Evolutionary conservation across 2,888 invertebrate genomes (phyloP).

Genomic region (Globia sparganii): DNA sequence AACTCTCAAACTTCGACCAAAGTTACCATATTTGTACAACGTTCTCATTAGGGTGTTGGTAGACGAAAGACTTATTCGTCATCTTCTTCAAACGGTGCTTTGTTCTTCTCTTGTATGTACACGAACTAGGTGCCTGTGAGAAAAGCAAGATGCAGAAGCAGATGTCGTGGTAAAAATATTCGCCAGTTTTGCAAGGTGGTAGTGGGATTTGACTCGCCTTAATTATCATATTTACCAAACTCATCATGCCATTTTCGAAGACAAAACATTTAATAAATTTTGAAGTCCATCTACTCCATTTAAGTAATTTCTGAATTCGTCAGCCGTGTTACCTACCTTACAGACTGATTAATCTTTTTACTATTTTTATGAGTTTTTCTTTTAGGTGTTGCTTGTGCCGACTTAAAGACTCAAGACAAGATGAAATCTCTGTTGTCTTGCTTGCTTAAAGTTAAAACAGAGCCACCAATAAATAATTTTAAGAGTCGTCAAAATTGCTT

Average conservation of each 20-base stretch:
- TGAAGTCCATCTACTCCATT: neutral
- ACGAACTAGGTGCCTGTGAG: too few species aligned
- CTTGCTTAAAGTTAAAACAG: too few species aligned
- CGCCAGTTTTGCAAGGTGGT: too few species aligned
- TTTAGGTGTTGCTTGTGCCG: too few species aligned
- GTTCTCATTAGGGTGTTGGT: constrained; percentile 32
- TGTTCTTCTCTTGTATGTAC: neutral
- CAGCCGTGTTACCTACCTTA: neutral
- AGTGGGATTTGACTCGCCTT: neutral
- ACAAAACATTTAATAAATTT: neutral
- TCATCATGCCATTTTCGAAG: neutral
- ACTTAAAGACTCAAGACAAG: too few species aligned
- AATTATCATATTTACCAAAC: neutral
- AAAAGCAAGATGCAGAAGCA: too few species aligned
- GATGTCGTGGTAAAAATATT: neutral
- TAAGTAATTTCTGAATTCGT: neutral
- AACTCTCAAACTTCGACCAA: constrained; percentile 78
- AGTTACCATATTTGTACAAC: constrained; percentile 64
- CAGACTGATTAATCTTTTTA: neutral
- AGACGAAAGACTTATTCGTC: neutral
- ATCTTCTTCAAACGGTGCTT: neutral
- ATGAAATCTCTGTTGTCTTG: neutral
- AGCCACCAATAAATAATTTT: neutral
- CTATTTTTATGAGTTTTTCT: neutral
- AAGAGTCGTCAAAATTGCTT: neutral